Evolutionary conservation across 2,888 invertebrate genomes (phyloP).

Genomic region (Drosophila parthenogenetica): DNA sequence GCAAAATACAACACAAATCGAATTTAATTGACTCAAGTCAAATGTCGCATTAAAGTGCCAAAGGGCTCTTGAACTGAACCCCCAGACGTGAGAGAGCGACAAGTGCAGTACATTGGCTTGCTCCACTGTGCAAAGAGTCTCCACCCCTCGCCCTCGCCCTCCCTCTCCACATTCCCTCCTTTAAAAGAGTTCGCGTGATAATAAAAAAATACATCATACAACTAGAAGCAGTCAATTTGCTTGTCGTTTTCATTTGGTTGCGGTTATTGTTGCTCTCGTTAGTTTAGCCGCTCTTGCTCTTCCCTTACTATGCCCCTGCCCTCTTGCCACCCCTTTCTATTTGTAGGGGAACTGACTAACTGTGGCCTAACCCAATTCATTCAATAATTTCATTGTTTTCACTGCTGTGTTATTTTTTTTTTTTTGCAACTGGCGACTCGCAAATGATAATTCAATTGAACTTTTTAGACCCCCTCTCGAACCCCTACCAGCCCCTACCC

Average conservation of each 20-base stretch:
- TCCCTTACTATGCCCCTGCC: neutral
- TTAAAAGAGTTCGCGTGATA: slow-evolving; percentile 73
- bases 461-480: slow-evolving; percentile 22
- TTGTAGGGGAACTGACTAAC: slow-evolving; percentile 5
- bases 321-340: neutral
- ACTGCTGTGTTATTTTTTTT: neutral
- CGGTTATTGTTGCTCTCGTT: slow-evolving; percentile 27
- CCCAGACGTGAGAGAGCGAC: slow-evolving; percentile 14
- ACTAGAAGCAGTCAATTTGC: slow-evolving; percentile 64
- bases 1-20: slow-evolving; percentile 63
- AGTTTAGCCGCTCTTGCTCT: neutral
- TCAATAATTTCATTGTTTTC: slow-evolving; percentile 75
- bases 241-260: slow-evolving; percentile 57
- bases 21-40: slow-evolving; percentile 76
- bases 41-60: slow-evolving; percentile 65
- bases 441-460: slow-evolving; percentile 72
- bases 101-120: slow-evolving; percentile 49
- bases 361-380: slow-evolving; percentile 66
- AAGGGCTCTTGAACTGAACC: slow-evolving; percentile 36
- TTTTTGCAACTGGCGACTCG: slow-evolving; percentile 40
- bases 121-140: slow-evolving; percentile 1
- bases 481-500: neutral
- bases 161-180: too few species aligned
- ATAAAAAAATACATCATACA: slow-evolving; percentile 42
- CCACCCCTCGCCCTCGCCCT: neutral